Conservation (phyloP, 2,888 invertebrate genomes). For the Hyposoter dolosus region DNA sequence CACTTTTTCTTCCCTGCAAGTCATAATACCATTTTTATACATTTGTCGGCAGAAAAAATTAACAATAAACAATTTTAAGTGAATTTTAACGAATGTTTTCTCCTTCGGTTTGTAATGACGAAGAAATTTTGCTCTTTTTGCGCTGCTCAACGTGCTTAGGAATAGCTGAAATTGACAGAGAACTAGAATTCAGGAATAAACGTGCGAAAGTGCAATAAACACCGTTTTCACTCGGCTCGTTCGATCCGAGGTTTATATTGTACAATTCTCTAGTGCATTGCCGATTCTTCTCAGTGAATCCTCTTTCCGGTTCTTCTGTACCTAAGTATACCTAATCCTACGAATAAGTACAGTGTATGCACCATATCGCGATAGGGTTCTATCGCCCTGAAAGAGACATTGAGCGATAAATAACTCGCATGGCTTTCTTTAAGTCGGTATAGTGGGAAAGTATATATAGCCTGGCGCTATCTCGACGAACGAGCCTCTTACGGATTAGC, state of each 20-base stretch:
- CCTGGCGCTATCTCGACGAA: conserved; percentile 59
- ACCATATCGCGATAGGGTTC: conserved; percentile 43
- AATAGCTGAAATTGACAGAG: conserved; percentile 19
- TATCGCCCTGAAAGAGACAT: conserved; percentile 61
- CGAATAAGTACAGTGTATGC: conserved; percentile 11
- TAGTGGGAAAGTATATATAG: conserved; percentile 39
- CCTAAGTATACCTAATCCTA: conserved; percentile 32
- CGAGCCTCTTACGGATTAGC: conserved; percentile 62
- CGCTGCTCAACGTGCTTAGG: not conserved
- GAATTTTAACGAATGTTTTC: too few species aligned
- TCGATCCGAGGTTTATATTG: conserved; percentile 29
- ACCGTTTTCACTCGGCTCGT: conserved; percentile 35
- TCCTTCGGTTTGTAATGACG: not conserved
- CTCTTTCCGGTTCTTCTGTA: conserved; percentile 11
- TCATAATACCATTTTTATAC: not conserved
- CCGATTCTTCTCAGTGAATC: conserved; percentile 30
- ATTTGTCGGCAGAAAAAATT: not conserved
- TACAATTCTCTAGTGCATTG: conserved; percentile 17
- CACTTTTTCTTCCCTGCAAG: not conserved
- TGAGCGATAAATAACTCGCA: conserved; percentile 61
- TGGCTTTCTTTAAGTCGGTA: conserved; percentile 53
- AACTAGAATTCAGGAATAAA: conserved; percentile 10
- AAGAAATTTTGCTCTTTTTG: not conserved
- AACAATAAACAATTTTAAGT: too few species aligned
- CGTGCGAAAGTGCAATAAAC: conserved; percentile 36